Base-by-base conservation (phyloP, 2,888 invertebrate genomes). In the Noctuana brunneofusca region DNA sequence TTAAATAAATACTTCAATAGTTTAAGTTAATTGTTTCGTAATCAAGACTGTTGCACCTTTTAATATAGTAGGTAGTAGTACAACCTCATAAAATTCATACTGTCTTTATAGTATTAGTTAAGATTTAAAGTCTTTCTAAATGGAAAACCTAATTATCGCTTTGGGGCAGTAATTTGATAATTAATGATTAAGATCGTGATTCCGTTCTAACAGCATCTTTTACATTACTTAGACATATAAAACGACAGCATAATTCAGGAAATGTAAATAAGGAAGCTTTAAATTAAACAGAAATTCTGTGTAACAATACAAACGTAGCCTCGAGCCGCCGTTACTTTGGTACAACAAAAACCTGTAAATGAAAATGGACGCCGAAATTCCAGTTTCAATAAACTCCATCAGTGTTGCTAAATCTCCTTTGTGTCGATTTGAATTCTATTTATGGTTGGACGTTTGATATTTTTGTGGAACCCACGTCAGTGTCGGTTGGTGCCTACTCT, bases 341-440 rank as follows among this genome's bases (percentile, higher is more conserved):
- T 48, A 24, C 32, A 54, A 50, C 53, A 60, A 60, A 60, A 48
- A 53, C 30, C 35, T 43, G 30, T 16, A 60, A 53, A 54, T 60
- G 53, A 54, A 60, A 60, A 54, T 54, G 53, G 46, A 58, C 60
- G 43, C 14, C 53, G 32, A 54, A 60, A 54, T 54, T 60, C 35
- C 41, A 53, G 32, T 60, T 54, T 60, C 60, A 60, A 54, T 60
- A 54, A 60, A 60, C 54, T 54, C 60, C 60, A 60, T 60, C 53
- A 49, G 54, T 48, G 48, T 55, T 54, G 60, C 48, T 54, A 60
- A 60, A 60, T 49, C 60, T 60, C 60, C 32, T 60, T 60, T 60
- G 60, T 60, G 60, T 55, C 46, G 54, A 60, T 54, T 60, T 60
- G 60, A 55, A 48, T 60, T 55, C 54, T 60, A 55, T 60, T 57